phyloP scores from a whole-genome alignment of 2,113 vertebrate species.

The Plecturocebus donacophilus region DNA sequence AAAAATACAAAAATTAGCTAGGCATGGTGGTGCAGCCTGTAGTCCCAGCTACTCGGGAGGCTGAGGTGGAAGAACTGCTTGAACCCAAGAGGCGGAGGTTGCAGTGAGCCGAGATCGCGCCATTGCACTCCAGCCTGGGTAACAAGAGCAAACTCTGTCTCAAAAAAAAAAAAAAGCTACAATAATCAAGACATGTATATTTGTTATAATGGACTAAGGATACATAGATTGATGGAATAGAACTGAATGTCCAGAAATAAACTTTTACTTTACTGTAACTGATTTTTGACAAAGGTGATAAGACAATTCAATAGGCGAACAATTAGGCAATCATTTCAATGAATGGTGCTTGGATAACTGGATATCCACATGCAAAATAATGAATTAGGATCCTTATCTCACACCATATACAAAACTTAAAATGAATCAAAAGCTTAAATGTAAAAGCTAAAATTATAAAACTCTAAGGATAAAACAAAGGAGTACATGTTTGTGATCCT shows the following conservation, averaged over 20 bases:
- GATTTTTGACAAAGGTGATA: not conserved
- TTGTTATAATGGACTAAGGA: not conserved
- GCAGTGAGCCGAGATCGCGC: too few species aligned
- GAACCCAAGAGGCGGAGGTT: too few species aligned
- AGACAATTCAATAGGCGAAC: not conserved
- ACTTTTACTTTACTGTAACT: not conserved
- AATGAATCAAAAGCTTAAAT: constrained; percentile 14
- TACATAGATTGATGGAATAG: not conserved
- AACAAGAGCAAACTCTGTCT: too few species aligned
- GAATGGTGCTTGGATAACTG: not conserved
- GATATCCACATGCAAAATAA: not conserved
- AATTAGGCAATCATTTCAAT: not conserved
- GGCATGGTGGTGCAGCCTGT: too few species aligned
- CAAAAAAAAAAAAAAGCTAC: not conserved
- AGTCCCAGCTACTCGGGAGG: too few species aligned
- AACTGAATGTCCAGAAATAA: not conserved
- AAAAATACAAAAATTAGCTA: too few species aligned
- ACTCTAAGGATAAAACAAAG: not conserved
- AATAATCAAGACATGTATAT: not conserved
- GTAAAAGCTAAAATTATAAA: not conserved
- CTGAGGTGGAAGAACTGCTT: too few species aligned
- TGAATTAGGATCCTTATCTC: not conserved
- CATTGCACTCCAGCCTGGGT: too few species aligned
- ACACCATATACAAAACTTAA: not conserved
- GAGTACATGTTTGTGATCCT: not conserved